Evolutionary conservation across 2,797 vertebrate genomes (phyloP).

Genomic region (Tenualosa thibaudeaui): DNA sequence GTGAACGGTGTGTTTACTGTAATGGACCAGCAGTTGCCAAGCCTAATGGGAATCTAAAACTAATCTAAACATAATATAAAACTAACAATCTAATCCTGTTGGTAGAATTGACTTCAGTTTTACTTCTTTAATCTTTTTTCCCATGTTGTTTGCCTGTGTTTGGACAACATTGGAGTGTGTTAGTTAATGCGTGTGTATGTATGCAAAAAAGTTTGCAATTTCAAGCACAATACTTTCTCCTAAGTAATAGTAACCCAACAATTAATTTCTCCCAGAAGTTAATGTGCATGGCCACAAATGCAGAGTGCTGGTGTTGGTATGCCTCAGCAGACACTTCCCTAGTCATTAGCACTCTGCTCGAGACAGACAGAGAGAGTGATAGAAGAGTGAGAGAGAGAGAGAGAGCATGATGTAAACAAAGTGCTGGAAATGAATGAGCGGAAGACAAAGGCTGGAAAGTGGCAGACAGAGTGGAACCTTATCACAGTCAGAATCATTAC

Average conservation of each 20-base stretch:
- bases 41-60: neutral
- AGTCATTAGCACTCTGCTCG: constrained; percentile 1
- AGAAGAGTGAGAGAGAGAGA: neutral
- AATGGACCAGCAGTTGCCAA: neutral
- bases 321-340: neutral
- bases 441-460: neutral
- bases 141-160: neutral
- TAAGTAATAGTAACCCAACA: neutral
- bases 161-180: neutral
- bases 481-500: neutral
- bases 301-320: neutral
- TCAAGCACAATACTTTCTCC: neutral
- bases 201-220: neutral
- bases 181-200: neutral
- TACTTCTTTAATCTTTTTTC: too few species aligned
- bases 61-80: too few species aligned
- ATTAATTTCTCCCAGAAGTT: neutral
- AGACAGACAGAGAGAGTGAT: neutral
- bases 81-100: too few species aligned
- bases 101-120: too few species aligned
- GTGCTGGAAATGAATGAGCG: neutral
- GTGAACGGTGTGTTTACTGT: neutral
- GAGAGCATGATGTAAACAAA: neutral
- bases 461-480: neutral
- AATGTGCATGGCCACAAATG: neutral